phyloP scores from a whole-genome alignment of 2,797 vertebrate genomes.

The Tauraco hartlaubi region DNA sequence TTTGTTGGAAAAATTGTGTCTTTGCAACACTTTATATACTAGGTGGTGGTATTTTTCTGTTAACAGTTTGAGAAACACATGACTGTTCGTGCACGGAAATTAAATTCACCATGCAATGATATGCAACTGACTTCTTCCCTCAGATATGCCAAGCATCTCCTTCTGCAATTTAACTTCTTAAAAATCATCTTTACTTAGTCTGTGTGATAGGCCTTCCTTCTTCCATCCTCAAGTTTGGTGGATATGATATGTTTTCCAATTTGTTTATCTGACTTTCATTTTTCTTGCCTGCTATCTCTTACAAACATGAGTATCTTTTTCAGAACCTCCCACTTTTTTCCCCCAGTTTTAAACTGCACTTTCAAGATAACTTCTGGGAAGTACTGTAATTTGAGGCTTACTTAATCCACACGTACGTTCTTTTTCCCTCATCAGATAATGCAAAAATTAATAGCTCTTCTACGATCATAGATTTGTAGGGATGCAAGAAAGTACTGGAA shows the following conservation, averaged over 20 bases:
- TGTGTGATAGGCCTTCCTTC: neutral
- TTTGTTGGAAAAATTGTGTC: neutral
- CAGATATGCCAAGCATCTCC: neutral
- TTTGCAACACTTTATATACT: neutral
- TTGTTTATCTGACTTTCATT: conserved; percentile 36
- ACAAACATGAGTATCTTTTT: conserved; percentile 52
- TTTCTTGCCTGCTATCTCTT: conserved; percentile 43
- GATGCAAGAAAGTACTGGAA: neutral
- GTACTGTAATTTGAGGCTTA: neutral
- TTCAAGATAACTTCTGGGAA: conserved; percentile 44
- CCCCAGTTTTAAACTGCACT: neutral
- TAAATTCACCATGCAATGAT: neutral
- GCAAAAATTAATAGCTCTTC: neutral
- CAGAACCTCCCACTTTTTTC: neutral
- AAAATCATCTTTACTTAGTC: neutral
- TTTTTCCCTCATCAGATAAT: neutral
- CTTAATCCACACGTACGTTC: neutral
- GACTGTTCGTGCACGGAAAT: neutral
- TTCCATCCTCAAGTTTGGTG: neutral
- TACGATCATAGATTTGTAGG: neutral
- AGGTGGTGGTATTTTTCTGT: neutral
- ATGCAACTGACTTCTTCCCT: neutral
- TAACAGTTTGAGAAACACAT: neutral
- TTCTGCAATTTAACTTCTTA: neutral
- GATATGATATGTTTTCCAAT: neutral